Percentiles rank a stretch among this genome's conserved stretches.
Conservation (phyloP, 1,140 invertebrate species). For the Acyrthosiphon pisum region DNA sequence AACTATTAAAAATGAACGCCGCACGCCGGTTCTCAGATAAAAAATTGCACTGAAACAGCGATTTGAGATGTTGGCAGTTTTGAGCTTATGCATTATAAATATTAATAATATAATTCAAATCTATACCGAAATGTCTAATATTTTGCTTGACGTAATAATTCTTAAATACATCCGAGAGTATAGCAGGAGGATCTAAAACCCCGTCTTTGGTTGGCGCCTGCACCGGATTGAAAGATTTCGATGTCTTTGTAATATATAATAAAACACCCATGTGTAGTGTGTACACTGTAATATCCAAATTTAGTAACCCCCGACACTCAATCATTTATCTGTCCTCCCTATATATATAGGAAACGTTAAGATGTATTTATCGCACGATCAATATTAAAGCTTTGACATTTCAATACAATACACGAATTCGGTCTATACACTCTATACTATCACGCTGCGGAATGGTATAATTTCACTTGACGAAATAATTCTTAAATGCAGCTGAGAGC, state of each 20-base stretch:
- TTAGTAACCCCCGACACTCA: not conserved
- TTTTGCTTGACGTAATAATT: too few relatives aligned
- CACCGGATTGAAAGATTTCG: not conserved
- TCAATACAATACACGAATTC: not conserved
- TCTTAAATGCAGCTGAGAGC: too few relatives aligned
- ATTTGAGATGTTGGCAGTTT: not conserved
- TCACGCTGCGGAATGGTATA: not conserved
- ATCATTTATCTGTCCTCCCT: not conserved
- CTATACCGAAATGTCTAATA: too few relatives aligned
- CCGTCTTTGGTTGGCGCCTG: too few relatives aligned
- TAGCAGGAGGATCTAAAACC: too few relatives aligned
- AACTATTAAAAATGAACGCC: not conserved
- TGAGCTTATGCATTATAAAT: not conserved
- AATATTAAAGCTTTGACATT: conserved; percentile 5
- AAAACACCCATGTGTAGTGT: too few relatives aligned
- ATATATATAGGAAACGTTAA: not conserved
- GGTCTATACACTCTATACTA: not conserved
- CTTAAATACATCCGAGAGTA: too few relatives aligned
- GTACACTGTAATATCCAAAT: not conserved
- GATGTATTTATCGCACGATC: not conserved
- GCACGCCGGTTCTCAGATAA: not conserved
- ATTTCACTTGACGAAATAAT: too few relatives aligned
- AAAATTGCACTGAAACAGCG: not conserved
- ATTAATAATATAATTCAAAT: too few relatives aligned
- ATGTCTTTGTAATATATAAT: too few relatives aligned